Evolutionary conservation across 2,113 vertebrate species (phyloP), one percentile per base, ranked within the genome.

Genomic region (Alligator mississippiensis): DNA sequence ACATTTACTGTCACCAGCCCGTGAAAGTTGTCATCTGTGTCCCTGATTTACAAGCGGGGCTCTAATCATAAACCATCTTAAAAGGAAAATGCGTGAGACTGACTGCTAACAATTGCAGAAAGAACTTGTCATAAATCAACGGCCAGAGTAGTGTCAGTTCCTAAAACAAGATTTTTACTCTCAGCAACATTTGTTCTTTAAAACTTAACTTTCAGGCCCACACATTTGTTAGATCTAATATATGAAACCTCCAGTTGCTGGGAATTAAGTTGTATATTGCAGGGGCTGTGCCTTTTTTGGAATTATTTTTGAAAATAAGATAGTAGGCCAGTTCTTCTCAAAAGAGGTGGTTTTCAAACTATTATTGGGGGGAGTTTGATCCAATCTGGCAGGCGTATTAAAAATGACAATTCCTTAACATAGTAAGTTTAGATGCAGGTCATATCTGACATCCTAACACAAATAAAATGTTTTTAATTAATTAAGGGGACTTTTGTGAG

Each of bases 21-120:
- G 87, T 63, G 80, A 94, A 90, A 88, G 83, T 84, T 91, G 84
- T 90, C 58, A 54, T 61, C 62, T 89, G 91, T 93, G 90, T 2
- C 28, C 64, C 90, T 95, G 89, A 95, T 97, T 95, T 96, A 94
- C 47, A 84, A 68, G 54, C 11, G 77, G 16, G 30, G 2, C 68
- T 94, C 55, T 90, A 96, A 94, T 93, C 94, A 92, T 89, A 94
- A 96, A 93, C 13, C 17, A 84, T 88, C 84, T 93, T 91, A 82
- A 90, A 83, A 92, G 64, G 81, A 88, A 91, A 90, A 88, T 30
- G 16, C 1, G 5, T 84, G 68, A 93, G 87, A 59, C 80, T 90
- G 57, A 28, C 82, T 94, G 93, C 63, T 89, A 92, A 27, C 68
- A 58, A 76, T 93, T 92, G 90, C 83, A 93, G 30, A 91, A 90